Percentiles rank a stretch among this genome's conserved stretches.
Conservation (phyloP, 2,888 invertebrate species). For the Eupithecia tripunctaria region DNA sequence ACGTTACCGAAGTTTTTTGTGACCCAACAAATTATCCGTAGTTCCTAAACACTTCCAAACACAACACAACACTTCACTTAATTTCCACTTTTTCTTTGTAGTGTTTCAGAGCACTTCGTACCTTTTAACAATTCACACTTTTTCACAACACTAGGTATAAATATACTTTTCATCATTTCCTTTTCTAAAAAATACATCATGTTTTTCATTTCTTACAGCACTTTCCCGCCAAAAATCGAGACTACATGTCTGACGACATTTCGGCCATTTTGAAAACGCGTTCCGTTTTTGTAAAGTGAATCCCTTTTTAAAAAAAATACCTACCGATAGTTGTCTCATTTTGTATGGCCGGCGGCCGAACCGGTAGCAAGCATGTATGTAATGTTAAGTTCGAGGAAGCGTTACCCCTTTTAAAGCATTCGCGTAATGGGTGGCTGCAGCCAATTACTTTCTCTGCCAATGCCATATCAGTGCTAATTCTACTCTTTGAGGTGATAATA, state of each 20-base stretch:
- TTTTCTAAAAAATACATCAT: neutral
- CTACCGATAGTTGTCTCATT: constrained; percentile 82
- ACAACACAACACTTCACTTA: neutral
- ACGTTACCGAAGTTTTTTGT: neutral
- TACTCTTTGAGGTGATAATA: constrained; percentile 23
- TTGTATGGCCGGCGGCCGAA: constrained; percentile 67
- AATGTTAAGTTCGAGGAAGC: constrained; percentile 72
- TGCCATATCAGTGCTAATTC: constrained; percentile 49
- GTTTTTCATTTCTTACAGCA: constrained; percentile 8
- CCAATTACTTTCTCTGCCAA: constrained; percentile 75
- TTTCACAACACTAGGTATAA: neutral
- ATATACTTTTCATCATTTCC: neutral
- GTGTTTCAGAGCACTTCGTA: neutral
- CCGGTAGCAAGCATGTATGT: constrained; percentile 67
- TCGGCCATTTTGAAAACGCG: constrained; percentile 37
- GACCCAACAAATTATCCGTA: neutral
- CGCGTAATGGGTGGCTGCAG: constrained; percentile 67
- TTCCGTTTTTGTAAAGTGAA: constrained; percentile 45
- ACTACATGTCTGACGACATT: too few relatives aligned
- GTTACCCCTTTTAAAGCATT: constrained; percentile 78
- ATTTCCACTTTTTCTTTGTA: neutral
- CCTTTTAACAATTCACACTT: neutral
- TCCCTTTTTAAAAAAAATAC: constrained; percentile 47
- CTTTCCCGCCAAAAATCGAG: constrained; percentile 46
- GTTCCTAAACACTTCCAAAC: neutral